Conservation (phyloP, 2,888 invertebrate species). For the Drosophila kambysellisi region DNA sequence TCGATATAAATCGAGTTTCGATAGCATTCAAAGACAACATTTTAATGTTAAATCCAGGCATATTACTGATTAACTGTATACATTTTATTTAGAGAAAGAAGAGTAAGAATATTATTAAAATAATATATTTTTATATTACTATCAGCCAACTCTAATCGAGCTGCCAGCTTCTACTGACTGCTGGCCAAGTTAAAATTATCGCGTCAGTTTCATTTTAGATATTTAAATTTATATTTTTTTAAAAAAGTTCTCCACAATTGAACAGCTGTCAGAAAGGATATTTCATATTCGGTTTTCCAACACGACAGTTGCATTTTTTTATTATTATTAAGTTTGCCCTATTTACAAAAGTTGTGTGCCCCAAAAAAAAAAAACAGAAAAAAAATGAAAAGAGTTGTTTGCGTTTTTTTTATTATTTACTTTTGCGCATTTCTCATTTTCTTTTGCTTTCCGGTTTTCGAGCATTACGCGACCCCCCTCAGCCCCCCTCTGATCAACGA, state of each 20-base stretch:
- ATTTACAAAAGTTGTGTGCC: constrained; percentile 56
- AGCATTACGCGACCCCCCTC: constrained; percentile 20
- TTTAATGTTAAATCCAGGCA: neutral
- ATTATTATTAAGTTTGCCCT: constrained; percentile 47
- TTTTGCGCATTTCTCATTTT: constrained; percentile 70
- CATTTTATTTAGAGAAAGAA: no score
- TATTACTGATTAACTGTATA: neutral
- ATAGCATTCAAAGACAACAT: neutral
- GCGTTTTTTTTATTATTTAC: constrained; percentile 36
- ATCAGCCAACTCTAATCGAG: neutral
- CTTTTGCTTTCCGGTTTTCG: constrained; percentile 39
- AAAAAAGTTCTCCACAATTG: neutral
- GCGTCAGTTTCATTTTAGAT: neutral
- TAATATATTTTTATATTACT: neutral
- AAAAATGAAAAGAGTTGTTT: constrained; percentile 41
- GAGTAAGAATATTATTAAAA: neutral
- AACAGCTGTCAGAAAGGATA: neutral
- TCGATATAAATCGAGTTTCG: neutral
- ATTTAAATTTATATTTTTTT: neutral
- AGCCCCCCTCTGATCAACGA: neutral
- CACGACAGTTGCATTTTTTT: neutral
- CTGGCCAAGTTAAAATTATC: no score
- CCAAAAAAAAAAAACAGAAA: constrained; percentile 13
- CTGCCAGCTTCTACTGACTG: neutral
- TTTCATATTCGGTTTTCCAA: neutral